phyloP scores from a whole-genome alignment of 2,797 vertebrate species.

The Halcyon leucocephala region DNA sequence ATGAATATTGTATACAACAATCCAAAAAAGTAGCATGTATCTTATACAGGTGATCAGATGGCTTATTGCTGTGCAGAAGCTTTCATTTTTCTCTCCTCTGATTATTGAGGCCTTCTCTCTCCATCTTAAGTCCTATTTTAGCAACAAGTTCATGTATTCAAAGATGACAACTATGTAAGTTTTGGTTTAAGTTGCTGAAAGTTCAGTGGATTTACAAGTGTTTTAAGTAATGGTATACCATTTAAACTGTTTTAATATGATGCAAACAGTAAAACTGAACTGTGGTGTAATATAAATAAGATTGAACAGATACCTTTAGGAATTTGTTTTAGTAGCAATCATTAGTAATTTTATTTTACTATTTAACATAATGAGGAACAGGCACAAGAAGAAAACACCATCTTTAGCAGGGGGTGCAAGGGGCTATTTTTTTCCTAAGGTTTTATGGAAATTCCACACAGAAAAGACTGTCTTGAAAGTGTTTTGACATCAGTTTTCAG shows the following conservation, averaged over 20 bases:
- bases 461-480: neutral
- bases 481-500: neutral
- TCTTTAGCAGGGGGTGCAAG: rapidly evolving
- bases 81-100: neutral
- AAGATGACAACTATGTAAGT: neutral
- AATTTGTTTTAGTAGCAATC: neutral
- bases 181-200: neutral
- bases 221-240: neutral
- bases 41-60: neutral
- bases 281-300: neutral
- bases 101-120: neutral
- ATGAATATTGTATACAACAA: neutral
- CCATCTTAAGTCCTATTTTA: neutral
- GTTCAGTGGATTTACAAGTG: neutral
- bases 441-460: neutral
- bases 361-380: neutral
- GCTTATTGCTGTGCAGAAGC: neutral
- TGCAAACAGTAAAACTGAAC: neutral
- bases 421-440: neutral
- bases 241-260: neutral
- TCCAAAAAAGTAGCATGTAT: neutral
- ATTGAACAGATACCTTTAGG: neutral
- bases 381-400: neutral
- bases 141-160: neutral
- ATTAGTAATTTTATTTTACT: neutral